phyloP scores from a whole-genome alignment of 2,113 vertebrate genomes.

The Siniperca knerii region DNA sequence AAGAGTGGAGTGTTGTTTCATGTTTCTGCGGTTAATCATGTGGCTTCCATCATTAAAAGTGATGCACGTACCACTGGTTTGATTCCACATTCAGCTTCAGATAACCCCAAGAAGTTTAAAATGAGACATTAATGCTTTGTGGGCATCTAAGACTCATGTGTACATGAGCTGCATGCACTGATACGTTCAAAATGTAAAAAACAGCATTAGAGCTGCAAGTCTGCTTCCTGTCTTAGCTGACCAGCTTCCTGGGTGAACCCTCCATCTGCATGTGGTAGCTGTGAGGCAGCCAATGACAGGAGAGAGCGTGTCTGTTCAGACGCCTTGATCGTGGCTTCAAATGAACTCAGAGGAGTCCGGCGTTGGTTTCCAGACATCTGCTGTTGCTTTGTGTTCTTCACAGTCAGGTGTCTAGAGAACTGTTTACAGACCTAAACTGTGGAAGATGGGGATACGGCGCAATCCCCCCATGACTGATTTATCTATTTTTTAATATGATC shows the following conservation, averaged over 20 bases:
- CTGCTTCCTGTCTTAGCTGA: constrained; percentile 1
- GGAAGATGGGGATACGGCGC: not conserved
- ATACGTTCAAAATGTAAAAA: not conserved
- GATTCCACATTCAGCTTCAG: not conserved
- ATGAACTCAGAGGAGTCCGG: constrained; percentile 29
- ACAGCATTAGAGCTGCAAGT: constrained; percentile 10
- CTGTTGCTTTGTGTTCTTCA: constrained; percentile 34
- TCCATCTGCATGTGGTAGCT: constrained; percentile 48
- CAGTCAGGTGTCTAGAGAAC: constrained; percentile 33
- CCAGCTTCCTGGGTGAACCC: constrained; percentile 25
- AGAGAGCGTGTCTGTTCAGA: constrained; percentile 36
- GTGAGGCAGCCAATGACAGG: constrained; percentile 35
- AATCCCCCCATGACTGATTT: not conserved
- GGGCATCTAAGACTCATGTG: not conserved
- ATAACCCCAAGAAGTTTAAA: not conserved
- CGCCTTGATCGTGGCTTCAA: constrained; percentile 38
- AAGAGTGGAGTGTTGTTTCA: constrained; percentile 36
- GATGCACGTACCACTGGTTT: not conserved
- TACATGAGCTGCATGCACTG: not conserved
- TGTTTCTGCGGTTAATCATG: constrained; percentile 36
- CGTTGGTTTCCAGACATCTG: constrained; percentile 63
- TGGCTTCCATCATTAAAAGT: not conserved
- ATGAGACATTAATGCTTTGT: not conserved
- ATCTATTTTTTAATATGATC: not conserved
- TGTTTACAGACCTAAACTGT: constrained; percentile 24